phyloP scores from a whole-genome alignment of 2,797 vertebrate species.

The Macrochelys suwanniensis region DNA sequence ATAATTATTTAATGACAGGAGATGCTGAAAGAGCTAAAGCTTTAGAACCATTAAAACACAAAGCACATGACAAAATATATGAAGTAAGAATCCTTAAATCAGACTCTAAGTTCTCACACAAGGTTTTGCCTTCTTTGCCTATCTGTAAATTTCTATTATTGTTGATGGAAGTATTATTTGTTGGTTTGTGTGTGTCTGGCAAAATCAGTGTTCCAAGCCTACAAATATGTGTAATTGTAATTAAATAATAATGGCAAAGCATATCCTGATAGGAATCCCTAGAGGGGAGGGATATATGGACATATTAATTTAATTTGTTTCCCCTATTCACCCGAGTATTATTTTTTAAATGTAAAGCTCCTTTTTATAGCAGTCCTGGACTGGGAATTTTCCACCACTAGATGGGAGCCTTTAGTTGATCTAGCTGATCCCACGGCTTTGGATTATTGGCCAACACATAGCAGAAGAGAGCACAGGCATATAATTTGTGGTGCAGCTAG shows the following conservation, averaged over 20 bases:
- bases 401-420: background rate
- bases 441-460: background rate
- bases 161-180: background rate
- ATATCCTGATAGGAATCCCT: background rate
- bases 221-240: background rate
- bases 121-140: background rate
- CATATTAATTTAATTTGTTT: slow-evolving; percentile 1
- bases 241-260: slow-evolving; percentile 54
- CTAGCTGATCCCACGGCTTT: background rate
- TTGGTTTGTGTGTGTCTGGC: background rate
- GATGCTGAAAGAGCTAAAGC: background rate
- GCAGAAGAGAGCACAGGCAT: background rate
- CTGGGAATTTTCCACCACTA: background rate
- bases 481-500: background rate
- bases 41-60: background rate
- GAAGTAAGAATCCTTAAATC: background rate
- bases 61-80: background rate
- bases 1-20: background rate
- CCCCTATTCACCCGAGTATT: slow-evolving; percentile 36
- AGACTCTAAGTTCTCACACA: background rate
- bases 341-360: slow-evolving; percentile 37
- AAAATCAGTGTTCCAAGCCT: background rate
- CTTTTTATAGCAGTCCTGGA: background rate
- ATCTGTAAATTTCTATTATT: background rate
- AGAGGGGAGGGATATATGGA: background rate